A percentile compares a stretch with the other conserved stretches of the same genome.
Conservation (phyloP, 2,113 vertebrate species). For the Macroglossus sobrinus region DNA sequence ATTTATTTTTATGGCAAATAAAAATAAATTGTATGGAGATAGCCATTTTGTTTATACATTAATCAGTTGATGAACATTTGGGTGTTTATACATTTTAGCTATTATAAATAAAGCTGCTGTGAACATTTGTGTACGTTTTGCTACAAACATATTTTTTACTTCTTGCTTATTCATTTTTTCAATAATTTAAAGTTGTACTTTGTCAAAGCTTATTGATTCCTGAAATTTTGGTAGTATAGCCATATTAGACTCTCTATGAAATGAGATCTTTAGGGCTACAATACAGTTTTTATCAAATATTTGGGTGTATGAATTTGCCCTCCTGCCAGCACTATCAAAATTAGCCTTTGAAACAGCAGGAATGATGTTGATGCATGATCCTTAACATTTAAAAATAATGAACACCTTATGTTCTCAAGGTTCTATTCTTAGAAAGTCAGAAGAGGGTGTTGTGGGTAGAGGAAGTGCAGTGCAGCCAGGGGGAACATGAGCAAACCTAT, state of each 20-base stretch:
- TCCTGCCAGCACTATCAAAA: conserved; percentile 18
- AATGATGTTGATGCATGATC: background rate
- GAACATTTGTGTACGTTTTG: background rate
- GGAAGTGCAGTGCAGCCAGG: background rate
- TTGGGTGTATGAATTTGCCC: too few species aligned
- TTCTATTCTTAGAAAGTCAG: background rate
- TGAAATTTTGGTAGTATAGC: background rate
- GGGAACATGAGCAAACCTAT: background rate
- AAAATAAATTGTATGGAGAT: background rate
- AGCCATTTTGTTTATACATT: background rate
- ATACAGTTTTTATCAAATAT: conserved; percentile 12
- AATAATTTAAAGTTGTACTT: background rate
- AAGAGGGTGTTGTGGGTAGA: background rate
- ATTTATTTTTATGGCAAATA: background rate
- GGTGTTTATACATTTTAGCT: background rate
- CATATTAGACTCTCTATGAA: background rate
- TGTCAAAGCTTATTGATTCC: background rate
- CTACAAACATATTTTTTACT: background rate
- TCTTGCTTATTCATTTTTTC: background rate
- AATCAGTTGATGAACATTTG: background rate
- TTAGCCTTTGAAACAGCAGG: background rate
- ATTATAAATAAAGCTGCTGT: background rate
- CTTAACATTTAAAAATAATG: conserved; percentile 34
- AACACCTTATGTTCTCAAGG: background rate
- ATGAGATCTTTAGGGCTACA: background rate